phyloP scores from a whole-genome alignment of 2,113 vertebrate genomes.

The Cepphus grylle region DNA sequence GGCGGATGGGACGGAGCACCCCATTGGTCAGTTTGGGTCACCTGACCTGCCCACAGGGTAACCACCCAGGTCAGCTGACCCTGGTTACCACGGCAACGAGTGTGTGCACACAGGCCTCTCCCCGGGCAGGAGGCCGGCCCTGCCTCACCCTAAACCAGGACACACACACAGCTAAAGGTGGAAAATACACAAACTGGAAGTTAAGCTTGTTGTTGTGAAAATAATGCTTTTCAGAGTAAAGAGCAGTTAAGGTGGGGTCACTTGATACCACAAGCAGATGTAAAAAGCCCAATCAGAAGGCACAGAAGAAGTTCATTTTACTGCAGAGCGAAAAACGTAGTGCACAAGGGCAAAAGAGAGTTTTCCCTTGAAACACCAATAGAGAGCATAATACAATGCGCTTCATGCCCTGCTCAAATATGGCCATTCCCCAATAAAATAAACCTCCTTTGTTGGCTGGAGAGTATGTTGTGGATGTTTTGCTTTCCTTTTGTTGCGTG shows the following conservation, averaged over 20 bases:
- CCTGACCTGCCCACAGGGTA: too few species aligned
- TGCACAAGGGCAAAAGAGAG: neutral
- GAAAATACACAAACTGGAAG: neutral
- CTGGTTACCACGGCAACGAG: too few species aligned
- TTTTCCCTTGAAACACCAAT: neutral
- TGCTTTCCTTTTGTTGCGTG: neutral
- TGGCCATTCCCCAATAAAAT: accelerated
- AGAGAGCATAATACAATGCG: neutral
- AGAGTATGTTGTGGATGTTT: neutral
- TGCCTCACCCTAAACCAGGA: too few species aligned
- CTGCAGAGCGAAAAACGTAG: neutral
- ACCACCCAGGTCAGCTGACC: too few species aligned
- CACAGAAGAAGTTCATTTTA: neutral
- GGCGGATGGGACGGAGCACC: too few species aligned
- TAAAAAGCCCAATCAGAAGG: neutral
- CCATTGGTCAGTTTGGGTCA: too few species aligned
- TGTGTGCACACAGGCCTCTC: too few species aligned
- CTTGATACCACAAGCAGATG: neutral
- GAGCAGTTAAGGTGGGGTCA: neutral
- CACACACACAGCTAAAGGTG: neutral
- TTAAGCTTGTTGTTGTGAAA: neutral
- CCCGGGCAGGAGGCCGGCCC: too few species aligned
- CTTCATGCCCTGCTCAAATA: neutral
- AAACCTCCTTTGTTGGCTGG: neutral
- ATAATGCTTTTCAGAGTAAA: neutral